Conservation (phyloP, 2,113 vertebrate genomes). For the Poeciliopsis retropinna region DNA sequence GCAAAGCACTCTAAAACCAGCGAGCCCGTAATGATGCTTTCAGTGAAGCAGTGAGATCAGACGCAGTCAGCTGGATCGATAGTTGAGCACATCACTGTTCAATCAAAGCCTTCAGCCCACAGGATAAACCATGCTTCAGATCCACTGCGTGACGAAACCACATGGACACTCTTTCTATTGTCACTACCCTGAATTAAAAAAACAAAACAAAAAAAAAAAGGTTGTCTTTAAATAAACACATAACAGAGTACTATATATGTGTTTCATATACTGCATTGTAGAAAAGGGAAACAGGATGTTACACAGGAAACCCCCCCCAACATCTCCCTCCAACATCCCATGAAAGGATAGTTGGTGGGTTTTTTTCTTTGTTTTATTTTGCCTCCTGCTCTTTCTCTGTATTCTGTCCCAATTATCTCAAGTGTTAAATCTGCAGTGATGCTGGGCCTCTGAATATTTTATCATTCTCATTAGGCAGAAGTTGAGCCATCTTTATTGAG, state of each 20-base stretch:
- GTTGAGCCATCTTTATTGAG: conserved; percentile 32
- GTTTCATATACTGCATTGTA: not conserved
- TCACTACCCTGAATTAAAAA: conserved; percentile 5
- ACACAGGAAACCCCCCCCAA: not conserved
- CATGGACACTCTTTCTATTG: conserved; percentile 41
- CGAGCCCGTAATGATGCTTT: conserved; percentile 46
- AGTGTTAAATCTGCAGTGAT: conserved; percentile 48
- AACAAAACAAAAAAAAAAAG: not conserved
- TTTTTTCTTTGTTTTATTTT: conserved; percentile 20
- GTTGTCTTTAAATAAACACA: not conserved
- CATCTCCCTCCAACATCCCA: not conserved
- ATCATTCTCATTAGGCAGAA: conserved; percentile 49
- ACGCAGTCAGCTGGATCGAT: conserved; percentile 68
- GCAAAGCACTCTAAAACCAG: conserved; percentile 40
- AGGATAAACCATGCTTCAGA: conserved; percentile 52
- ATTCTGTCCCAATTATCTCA: conserved; percentile 62
- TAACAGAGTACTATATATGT: not conserved
- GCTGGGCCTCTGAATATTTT: conserved; percentile 61
- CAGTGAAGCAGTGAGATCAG: conserved; percentile 64
- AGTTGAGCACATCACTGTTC: conserved; percentile 57
- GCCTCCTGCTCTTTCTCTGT: conserved; percentile 19
- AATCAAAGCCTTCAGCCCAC: conserved; percentile 63
- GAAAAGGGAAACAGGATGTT: not conserved
- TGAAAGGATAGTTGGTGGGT: conserved; percentile 35
- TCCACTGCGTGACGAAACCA: conserved; percentile 48